These are phyloP conservation scores for Corythaixoides concolor DNA, from an alignment of 2,113 vertebrate species.

Conservation along the genomic window DNA sequence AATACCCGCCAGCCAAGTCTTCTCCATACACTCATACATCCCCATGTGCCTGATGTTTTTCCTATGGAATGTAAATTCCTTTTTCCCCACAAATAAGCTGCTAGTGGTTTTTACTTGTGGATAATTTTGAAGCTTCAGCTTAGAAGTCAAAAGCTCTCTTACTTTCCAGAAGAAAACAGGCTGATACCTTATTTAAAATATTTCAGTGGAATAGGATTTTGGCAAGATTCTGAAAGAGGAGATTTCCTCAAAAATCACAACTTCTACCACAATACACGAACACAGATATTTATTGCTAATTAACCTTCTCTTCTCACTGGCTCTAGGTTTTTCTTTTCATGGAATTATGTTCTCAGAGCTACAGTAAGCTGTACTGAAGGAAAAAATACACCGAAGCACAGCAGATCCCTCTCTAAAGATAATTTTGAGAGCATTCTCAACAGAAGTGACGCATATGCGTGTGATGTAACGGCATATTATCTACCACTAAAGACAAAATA, in stretches of 20 bases:
- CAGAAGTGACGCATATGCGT: conserved; percentile 17
- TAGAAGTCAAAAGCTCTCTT: neutral
- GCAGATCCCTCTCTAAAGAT: neutral
- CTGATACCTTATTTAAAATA: neutral
- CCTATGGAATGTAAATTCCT: neutral
- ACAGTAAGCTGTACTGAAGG: neutral
- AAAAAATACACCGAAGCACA: neutral
- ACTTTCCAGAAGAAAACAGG: neutral
- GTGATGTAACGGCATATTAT: conserved; percentile 36
- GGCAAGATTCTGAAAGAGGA: neutral
- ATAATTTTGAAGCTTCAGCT: neutral
- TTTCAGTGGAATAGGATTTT: neutral
- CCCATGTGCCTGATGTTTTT: neutral
- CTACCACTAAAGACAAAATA: conserved; percentile 57
- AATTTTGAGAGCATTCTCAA: conserved; percentile 4
- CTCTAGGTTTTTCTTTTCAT: neutral
- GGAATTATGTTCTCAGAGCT: conserved; percentile 16
- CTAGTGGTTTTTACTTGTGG: neutral
- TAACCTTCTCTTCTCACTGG: neutral
- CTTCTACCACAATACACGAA: neutral
- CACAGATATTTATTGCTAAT: neutral
- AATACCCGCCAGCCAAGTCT: neutral
- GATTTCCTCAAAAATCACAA: neutral
- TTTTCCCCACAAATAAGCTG: neutral
- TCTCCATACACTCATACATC: neutral